phyloP scores from a whole-genome alignment of 1,140 invertebrate species.

The Drosophila baimaii region DNA sequence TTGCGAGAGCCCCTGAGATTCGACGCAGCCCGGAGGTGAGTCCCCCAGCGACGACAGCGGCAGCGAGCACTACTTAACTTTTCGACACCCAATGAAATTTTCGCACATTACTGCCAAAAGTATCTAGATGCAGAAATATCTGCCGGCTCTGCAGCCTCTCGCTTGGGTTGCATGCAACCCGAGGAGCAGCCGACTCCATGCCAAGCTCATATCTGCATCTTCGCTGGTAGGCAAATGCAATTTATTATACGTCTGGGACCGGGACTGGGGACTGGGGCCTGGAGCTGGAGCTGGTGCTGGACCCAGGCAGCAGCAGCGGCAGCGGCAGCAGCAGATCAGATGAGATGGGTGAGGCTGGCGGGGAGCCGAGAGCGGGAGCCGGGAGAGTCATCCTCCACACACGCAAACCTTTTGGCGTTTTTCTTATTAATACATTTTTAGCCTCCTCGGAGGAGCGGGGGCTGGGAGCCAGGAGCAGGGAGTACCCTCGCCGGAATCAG shows the following conservation, averaged over 20 bases:
- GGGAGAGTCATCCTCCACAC: constrained; percentile 54
- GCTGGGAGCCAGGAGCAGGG: constrained; percentile 21
- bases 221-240: constrained; percentile 80
- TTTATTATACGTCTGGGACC: constrained; percentile 78
- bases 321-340: constrained; percentile 32
- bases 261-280: background rate
- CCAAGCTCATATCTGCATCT: constrained; percentile 77
- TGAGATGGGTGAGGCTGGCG: constrained; percentile 27
- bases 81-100: constrained; percentile 83
- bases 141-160: constrained; percentile 39
- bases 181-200: constrained; percentile 29
- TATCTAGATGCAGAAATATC: constrained; percentile 83
- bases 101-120: constrained; percentile 84
- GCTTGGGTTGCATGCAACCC: constrained; percentile 59
- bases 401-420: constrained; percentile 80
- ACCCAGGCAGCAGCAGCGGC: constrained; percentile 9
- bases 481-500: constrained; percentile 66
- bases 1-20: constrained; percentile 13
- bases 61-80: constrained; percentile 81
- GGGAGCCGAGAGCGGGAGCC: constrained; percentile 5
- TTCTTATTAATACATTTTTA: constrained; percentile 84
- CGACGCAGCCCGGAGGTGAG: background rate
- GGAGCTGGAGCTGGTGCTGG: background rate
- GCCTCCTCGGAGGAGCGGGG: constrained; percentile 23
- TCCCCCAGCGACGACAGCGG: constrained; percentile 49